Evolutionary conservation across 2,113 vertebrate species (phyloP).

Genomic region (Chiloscyllium plagiosum): DNA sequence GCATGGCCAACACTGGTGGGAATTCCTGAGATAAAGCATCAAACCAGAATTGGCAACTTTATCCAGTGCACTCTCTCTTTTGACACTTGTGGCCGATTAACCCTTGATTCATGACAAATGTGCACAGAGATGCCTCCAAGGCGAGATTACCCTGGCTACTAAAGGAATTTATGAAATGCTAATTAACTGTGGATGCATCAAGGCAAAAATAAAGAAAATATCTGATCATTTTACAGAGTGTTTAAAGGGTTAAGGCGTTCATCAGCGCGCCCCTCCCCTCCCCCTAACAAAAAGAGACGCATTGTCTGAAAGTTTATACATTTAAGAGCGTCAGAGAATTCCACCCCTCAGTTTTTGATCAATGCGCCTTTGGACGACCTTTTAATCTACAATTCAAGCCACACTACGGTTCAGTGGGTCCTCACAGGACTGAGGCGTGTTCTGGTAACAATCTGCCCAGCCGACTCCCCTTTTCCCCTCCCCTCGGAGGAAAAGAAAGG

Average conservation of each 20-base stretch:
- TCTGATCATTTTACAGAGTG: neutral
- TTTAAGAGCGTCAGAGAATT: neutral
- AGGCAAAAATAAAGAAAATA: neutral
- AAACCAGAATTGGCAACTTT: neutral
- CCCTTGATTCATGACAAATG: neutral
- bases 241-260: neutral
- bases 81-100: neutral
- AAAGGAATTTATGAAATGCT: neutral
- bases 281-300: neutral
- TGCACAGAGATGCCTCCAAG: neutral
- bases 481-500: too few relatives aligned
- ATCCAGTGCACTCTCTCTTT: neutral
- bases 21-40: neutral
- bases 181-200: neutral
- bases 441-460: neutral
- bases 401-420: neutral
- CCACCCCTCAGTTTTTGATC: slow-evolving; percentile 11
- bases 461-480: neutral
- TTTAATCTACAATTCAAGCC: slow-evolving; percentile 28
- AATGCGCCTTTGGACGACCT: neutral
- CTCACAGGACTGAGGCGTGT: neutral
- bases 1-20: neutral
- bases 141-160: neutral
- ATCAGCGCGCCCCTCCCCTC: neutral
- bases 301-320: slow-evolving; percentile 16